Percentiles rank a stretch among this genome's conserved stretches.
Evolutionary conservation across 2,113 vertebrate species (phyloP).

Genomic region (Gymnogyps californianus): DNA sequence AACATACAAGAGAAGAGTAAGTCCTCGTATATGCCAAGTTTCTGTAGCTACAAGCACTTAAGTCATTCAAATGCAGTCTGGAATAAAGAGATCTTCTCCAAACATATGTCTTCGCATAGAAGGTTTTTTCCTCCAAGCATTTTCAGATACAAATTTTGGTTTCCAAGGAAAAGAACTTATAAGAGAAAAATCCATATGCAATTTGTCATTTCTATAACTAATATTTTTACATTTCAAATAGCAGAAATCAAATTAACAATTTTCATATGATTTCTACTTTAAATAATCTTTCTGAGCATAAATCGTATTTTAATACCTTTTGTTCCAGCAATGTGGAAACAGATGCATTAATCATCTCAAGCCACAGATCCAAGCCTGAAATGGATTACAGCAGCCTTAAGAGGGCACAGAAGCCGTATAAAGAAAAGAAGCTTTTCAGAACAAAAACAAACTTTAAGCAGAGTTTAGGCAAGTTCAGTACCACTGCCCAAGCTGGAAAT

Average conservation of each 20-base stretch:
- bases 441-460: neutral
- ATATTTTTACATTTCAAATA: neutral
- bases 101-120: neutral
- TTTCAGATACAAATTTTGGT: neutral
- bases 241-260: neutral
- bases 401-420: neutral
- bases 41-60: constrained; percentile 42
- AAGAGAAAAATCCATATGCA: neutral
- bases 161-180: neutral
- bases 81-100: constrained; percentile 28
- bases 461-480: neutral
- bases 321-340: neutral
- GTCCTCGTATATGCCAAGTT: neutral
- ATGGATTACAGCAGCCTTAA: neutral
- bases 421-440: neutral
- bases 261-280: neutral
- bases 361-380: neutral
- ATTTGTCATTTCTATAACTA: neutral
- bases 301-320: neutral
- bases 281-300: neutral
- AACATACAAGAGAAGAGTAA: neutral
- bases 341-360: neutral
- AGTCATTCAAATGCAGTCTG: neutral
- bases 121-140: neutral
- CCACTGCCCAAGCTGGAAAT: neutral